Evolutionary conservation across 2,113 vertebrate genomes (phyloP).

Genomic region (Passerina amoena): DNA sequence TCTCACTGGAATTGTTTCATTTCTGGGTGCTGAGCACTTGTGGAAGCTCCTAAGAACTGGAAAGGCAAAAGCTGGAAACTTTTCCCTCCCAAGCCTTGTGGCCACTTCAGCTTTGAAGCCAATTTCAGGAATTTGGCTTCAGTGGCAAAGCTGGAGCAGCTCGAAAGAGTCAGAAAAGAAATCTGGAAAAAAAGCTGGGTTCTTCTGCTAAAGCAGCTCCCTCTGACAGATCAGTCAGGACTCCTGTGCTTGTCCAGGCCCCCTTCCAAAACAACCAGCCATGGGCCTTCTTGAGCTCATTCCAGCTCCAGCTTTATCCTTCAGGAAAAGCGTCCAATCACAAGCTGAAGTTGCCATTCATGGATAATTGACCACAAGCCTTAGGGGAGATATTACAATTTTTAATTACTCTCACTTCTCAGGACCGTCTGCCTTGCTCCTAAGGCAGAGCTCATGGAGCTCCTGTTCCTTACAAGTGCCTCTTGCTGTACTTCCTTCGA

Average conservation of each 20-base stretch:
- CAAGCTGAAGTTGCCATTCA: neutral
- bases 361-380: conserved; percentile 33
- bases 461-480: neutral
- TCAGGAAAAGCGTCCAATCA: neutral
- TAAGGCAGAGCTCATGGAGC: neutral
- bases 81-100: neutral
- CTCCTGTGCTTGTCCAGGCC: neutral
- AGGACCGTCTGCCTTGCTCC: neutral
- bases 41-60: neutral
- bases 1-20: neutral
- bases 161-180: neutral
- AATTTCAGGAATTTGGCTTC: neutral
- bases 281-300: neutral
- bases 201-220: neutral
- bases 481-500: neutral
- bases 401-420: conserved; percentile 37
- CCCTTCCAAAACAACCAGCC: conserved; percentile 15
- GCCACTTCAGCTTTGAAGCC: neutral
- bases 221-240: neutral
- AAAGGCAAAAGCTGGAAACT: neutral
- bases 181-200: neutral
- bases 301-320: neutral
- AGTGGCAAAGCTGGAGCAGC: neutral
- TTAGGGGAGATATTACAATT: neutral
- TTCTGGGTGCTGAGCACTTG: neutral